Evolutionary conservation across 1,140 invertebrate species (phyloP).

Genomic region (Camponotus vicinus): DNA sequence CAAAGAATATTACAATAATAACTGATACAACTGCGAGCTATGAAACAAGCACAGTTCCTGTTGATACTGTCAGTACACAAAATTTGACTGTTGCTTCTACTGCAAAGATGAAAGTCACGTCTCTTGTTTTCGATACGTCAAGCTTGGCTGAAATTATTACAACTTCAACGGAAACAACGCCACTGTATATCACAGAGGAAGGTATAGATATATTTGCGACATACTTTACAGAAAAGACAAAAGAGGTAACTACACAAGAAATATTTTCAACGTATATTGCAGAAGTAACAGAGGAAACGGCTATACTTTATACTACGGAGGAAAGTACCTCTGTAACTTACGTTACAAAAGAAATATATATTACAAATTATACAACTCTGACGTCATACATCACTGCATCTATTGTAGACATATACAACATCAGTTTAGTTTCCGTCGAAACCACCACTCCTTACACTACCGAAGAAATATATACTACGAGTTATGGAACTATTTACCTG

Average conservation of each 20-base stretch:
- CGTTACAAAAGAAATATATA: neutral
- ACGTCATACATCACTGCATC: neutral
- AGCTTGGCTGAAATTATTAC: constrained; percentile 6
- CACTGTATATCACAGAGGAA: neutral
- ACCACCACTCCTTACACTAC: constrained; percentile 7
- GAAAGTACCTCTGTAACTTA: neutral
- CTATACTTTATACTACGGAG: neutral
- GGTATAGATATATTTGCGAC: neutral
- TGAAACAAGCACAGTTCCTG: neutral
- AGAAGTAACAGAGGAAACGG: neutral
- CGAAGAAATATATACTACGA: constrained; percentile 18
- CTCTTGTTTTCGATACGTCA: neutral
- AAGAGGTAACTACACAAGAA: neutral
- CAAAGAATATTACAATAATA: neutral
- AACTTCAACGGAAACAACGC: neutral
- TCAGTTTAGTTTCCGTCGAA: neutral
- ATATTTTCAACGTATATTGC: neutral
- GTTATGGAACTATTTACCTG: constrained; percentile 1
- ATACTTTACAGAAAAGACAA: neutral
- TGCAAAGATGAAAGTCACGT: neutral
- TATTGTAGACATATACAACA: neutral
- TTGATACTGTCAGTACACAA: neutral
- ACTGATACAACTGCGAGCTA: neutral
- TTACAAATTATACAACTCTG: neutral
- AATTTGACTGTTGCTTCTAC: neutral